phyloP scores from a whole-genome alignment of 2,113 vertebrate genomes.

The Rhagologus leucostigma region DNA sequence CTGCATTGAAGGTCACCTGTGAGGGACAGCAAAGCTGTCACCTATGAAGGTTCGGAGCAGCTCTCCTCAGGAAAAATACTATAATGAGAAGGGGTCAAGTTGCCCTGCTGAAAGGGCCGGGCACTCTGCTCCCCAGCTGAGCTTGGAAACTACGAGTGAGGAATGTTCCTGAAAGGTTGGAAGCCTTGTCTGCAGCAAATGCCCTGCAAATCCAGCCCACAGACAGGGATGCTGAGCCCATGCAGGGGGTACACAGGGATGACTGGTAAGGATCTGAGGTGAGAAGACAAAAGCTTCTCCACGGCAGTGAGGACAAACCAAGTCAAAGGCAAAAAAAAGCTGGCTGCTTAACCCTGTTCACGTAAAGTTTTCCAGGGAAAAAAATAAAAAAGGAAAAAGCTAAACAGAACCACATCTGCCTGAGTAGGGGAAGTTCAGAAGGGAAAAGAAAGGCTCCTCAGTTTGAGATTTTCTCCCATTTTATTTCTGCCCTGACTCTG shows the following conservation, averaged over 20 bases:
- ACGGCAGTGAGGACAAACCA: background rate
- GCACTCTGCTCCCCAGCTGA: background rate
- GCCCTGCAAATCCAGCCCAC: background rate
- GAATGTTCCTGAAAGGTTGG: background rate
- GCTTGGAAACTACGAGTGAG: background rate
- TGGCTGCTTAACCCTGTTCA: background rate
- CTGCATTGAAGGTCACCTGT: background rate
- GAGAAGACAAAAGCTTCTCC: background rate
- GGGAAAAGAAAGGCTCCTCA: background rate
- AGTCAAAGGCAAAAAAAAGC: background rate
- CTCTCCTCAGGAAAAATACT: background rate
- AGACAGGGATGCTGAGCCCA: background rate
- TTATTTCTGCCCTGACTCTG: background rate
- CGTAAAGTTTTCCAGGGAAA: background rate
- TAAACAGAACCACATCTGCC: background rate
- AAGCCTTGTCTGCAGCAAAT: background rate
- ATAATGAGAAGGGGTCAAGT: background rate
- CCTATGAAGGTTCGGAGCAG: background rate
- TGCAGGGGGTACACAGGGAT: background rate
- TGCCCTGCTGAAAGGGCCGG: background rate
- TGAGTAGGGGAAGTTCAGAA: background rate
- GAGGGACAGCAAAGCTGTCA: background rate
- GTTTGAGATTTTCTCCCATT: background rate
- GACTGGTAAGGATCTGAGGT: background rate
- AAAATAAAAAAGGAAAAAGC: background rate